phyloP scores from a whole-genome alignment of 1,140 invertebrate genomes.

The Laupala kohalensis region DNA sequence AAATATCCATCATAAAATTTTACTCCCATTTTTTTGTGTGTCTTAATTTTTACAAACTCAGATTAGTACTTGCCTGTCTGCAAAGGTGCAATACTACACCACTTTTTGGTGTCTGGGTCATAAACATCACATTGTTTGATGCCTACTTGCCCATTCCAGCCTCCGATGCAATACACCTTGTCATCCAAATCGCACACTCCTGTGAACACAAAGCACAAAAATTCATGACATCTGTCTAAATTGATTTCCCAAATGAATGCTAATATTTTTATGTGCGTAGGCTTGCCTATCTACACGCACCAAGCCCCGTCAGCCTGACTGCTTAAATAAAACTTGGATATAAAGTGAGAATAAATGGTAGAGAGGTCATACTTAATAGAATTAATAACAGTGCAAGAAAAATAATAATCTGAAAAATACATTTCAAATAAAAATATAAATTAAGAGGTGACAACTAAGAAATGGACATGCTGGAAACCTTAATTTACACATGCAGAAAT shows the following conservation, averaged over 20 bases:
- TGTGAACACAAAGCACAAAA: slow-evolving; percentile 19
- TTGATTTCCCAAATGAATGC: background rate
- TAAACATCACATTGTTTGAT: slow-evolving; percentile 64
- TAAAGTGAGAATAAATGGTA: background rate
- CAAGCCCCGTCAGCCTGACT: background rate
- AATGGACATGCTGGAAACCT: background rate
- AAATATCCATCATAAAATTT: too few species aligned
- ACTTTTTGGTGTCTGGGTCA: slow-evolving; percentile 42
- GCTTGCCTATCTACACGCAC: background rate
- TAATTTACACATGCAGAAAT: background rate
- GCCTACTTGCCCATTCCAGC: slow-evolving; percentile 62
- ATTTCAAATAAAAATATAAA: background rate
- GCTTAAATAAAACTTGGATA: background rate
- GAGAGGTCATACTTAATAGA: too few species aligned
- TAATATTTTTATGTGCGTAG: background rate
- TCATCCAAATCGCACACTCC: slow-evolving; percentile 56
- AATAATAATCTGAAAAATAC: background rate
- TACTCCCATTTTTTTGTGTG: too few species aligned
- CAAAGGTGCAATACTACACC: slow-evolving; percentile 51
- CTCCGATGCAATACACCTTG: slow-evolving; percentile 67
- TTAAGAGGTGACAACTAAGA: background rate
- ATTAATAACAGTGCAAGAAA: background rate
- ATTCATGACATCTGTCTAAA: background rate
- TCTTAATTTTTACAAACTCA: background rate
- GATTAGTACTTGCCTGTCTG: slow-evolving; percentile 36